Evolutionary conservation across 2,113 vertebrate genomes (phyloP), one percentile per base, ranked within the genome.

Genomic region (Hyla sarda): DNA sequence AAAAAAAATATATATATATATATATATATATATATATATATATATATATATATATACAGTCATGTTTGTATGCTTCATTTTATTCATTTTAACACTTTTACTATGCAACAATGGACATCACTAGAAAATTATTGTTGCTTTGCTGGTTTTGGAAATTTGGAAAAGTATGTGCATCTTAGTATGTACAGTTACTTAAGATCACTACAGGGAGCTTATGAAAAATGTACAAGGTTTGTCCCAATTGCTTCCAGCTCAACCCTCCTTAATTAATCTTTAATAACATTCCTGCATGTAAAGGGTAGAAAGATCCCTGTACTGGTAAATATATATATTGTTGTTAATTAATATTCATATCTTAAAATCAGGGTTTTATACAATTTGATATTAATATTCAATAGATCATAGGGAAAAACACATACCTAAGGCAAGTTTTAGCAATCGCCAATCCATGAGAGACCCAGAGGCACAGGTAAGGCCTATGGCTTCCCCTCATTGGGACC

Each of bases 111-210:
- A 37, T 37, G n/a, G 7, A 10, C 65, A 34, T 34, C 5, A 34
- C 32, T 69, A n/a, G n/a, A n/a, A 34, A 41, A 41, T 41, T 41
- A 5, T 41, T 41, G 41, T 41, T 41, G 3, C 3, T 41, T 71
- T 71, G 17, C 8, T 65, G 47, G 41, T 75, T 8, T 52, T 50
- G 9, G 41, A 28, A 54, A 34, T 77, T 32, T 54, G 23, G 32
- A 5, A 50, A 56, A 34, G 28, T 30, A 47, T 77, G 75, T 32
- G 52, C 48, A 34, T 77, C 75, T 77, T 77, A 9, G 48, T 54
- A 77, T 77, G 75, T 54, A 77, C 75, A 54, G 75, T 54, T 54
- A 77, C 48, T 32, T 54, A 34, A 77, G 75, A 54, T 77, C 16
- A 77, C 48, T 23, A 77, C 47, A 76, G 28, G 74, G 13, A 77